Conservation (phyloP, 64 coral and sea anemone genomes). For the Porites lutea region DNA sequence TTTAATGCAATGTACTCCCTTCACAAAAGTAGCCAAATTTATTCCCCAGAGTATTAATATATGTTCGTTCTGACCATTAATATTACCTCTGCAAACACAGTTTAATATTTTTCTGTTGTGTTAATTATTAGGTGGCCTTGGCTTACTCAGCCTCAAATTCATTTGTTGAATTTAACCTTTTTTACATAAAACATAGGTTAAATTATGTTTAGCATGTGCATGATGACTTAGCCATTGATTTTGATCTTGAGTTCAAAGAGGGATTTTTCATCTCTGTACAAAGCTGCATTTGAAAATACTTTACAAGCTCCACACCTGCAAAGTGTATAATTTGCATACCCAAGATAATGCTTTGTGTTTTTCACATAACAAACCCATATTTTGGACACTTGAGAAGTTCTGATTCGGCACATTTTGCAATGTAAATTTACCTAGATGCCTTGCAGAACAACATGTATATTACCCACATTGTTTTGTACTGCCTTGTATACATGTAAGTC, state of each 20-base stretch:
- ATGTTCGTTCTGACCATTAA: neutral
- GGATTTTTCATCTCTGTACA: neutral
- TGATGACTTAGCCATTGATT: neutral
- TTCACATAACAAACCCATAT: neutral
- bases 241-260: neutral
- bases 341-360: neutral
- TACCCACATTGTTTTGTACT: too few relatives aligned
- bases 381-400: neutral
- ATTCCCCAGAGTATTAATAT: neutral
- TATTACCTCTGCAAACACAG: neutral
- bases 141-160: neutral
- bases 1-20: neutral
- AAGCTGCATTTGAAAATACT: neutral
- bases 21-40: neutral
- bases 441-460: neutral
- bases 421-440: neutral
- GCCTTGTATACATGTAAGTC: too few relatives aligned
- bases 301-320: constrained; percentile 22
- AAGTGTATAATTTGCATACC: constrained; percentile 28
- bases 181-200: too few relatives aligned
- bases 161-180: too few relatives aligned
- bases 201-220: neutral
- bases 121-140: constrained; percentile 22
- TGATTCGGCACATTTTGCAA: neutral
- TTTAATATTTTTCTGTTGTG: constrained; percentile 1